Evolutionary conservation across 1,140 invertebrate genomes (phyloP).

Genomic region (Hycleus cichorii): DNA sequence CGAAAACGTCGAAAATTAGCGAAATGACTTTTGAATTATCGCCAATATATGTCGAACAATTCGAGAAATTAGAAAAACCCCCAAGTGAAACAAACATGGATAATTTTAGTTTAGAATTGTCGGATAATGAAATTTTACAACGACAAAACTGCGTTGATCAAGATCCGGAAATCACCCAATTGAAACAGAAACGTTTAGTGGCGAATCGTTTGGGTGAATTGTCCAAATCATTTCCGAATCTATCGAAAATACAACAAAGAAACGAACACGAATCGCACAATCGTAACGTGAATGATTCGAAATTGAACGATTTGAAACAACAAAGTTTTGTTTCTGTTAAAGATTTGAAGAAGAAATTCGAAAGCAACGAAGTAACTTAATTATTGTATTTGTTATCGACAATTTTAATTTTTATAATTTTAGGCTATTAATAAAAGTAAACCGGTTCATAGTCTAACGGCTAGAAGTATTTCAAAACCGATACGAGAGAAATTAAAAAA

Average conservation of each 20-base stretch:
- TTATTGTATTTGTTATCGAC: no score
- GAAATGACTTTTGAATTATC: neutral
- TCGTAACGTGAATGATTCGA: slow-evolving; percentile 10
- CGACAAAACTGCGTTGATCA: neutral
- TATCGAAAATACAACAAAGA: slow-evolving; percentile 1
- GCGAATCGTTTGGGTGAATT: slow-evolving; percentile 18
- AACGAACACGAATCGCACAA: slow-evolving; percentile 1
- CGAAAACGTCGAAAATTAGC: neutral
- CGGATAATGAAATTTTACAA: neutral
- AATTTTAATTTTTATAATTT: no score
- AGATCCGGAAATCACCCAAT: slow-evolving; percentile 18
- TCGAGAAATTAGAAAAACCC: neutral
- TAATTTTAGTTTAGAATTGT: slow-evolving; percentile 6
- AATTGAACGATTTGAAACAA: slow-evolving; percentile 10
- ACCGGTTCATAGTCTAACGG: slow-evolving; percentile 62
- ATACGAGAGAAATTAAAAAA: slow-evolving; percentile 60
- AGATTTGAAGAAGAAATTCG: slow-evolving; percentile 31
- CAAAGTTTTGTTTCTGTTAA: slow-evolving; percentile 21
- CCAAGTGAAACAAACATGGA: slow-evolving; percentile 1
- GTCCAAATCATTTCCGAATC: slow-evolving; percentile 20
- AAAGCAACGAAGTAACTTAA: slow-evolving; percentile 26
- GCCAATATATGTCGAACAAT: slow-evolving; percentile 2
- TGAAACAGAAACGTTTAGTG: slow-evolving; percentile 21
- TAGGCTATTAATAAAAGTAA: slow-evolving; percentile 25
- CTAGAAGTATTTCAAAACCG: slow-evolving; percentile 67